Conservation (phyloP, 1,140 invertebrate genomes). For the Cydia strobilella region DNA sequence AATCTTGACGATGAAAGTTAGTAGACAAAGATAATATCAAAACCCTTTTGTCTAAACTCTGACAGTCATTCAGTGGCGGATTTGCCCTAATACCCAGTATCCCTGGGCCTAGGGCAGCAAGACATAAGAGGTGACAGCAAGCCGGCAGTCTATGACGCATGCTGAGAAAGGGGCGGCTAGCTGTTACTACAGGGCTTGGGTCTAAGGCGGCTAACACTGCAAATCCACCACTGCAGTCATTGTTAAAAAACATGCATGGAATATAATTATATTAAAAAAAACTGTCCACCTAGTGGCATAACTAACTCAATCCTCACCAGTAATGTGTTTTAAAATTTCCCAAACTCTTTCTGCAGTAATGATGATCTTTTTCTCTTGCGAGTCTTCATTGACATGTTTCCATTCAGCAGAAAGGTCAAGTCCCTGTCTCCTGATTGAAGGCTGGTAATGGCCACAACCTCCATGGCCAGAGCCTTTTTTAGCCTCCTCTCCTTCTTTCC, state of each 20-base stretch:
- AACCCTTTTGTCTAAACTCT: too few species aligned
- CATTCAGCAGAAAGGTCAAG: constrained; percentile 97
- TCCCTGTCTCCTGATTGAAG: constrained; percentile 92
- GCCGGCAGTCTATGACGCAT: too few species aligned
- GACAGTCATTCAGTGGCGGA: too few species aligned
- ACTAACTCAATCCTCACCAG: constrained; percentile 69
- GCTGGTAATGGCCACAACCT: constrained; percentile 98
- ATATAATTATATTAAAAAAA: background rate
- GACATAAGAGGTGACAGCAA: too few species aligned
- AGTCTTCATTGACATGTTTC: constrained; percentile 99
- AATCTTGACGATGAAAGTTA: too few species aligned
- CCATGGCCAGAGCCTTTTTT: constrained; percentile 92
- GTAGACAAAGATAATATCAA: too few species aligned
- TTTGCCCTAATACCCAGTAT: too few species aligned
- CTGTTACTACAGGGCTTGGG: too few species aligned
- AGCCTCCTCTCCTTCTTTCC: constrained; percentile 86
- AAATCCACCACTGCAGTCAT: too few species aligned
- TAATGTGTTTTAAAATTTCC: constrained; percentile 98
- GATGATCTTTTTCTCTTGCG: constrained; percentile 96
- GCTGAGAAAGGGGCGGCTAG: too few species aligned
- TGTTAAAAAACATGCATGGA: background rate
- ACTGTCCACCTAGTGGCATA: background rate
- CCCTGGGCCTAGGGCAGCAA: too few species aligned
- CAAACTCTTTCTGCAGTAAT: constrained; percentile 97
- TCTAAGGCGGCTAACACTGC: too few species aligned